phyloP scores from a whole-genome alignment of 2,797 vertebrate genomes.

The Arvicola amphibius region DNA sequence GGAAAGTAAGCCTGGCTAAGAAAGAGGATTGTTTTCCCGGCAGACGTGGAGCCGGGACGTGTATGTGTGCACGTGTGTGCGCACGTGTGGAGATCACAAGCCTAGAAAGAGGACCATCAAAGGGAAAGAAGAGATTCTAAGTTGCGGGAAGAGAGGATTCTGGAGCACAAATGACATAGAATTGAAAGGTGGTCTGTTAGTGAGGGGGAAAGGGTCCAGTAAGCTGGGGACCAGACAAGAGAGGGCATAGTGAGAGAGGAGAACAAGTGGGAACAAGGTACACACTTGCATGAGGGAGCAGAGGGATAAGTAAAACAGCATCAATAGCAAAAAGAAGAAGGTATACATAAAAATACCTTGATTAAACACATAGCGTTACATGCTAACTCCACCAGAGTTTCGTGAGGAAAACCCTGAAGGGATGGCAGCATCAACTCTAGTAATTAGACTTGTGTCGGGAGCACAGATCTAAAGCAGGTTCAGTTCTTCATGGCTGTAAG shows the following conservation, averaged over 20 bases:
- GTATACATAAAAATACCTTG: neutral
- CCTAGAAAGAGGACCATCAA: neutral
- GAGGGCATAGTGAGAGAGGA: neutral
- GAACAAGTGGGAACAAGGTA: neutral
- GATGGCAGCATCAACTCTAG: constrained; percentile 8
- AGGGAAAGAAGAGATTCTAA: neutral
- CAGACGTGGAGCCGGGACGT: neutral
- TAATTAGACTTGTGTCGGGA: constrained; percentile 6
- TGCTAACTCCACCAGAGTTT: neutral
- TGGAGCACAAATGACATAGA: neutral
- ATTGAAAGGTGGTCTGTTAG: neutral
- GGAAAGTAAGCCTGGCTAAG: neutral
- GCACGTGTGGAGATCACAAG: neutral
- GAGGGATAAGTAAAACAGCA: neutral
- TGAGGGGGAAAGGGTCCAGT: neutral
- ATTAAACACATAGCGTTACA: neutral
- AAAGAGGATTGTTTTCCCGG: neutral
- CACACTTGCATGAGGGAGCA: neutral
- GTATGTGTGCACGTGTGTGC: neutral
- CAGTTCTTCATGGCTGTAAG: neutral
- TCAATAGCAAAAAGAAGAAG: neutral
- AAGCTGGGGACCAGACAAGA: neutral
- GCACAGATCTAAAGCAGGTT: constrained; percentile 24
- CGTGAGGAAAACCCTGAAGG: neutral
- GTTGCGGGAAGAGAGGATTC: too few species aligned